A percentile compares a stretch with the other conserved stretches of the same genome.
Conservation (phyloP, 2,797 vertebrate genomes). For the Arrhamphus sclerolepis region DNA sequence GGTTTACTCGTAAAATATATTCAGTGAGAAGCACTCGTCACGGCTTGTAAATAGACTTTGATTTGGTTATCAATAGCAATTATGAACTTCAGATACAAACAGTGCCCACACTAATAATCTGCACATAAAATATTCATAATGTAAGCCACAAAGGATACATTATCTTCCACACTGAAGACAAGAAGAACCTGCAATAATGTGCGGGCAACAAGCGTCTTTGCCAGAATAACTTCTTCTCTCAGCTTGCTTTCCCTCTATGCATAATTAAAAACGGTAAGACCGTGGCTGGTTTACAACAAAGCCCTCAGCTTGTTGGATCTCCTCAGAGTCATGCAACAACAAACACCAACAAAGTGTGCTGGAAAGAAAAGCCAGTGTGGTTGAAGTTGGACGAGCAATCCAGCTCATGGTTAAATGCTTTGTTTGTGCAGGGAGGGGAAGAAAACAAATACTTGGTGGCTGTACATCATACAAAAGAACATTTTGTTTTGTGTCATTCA, state of each 20-base stretch:
- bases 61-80: neutral
- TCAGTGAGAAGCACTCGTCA: neutral
- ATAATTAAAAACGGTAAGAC: slow-evolving; percentile 9
- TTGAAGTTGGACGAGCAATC: slow-evolving; percentile 41
- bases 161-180: neutral
- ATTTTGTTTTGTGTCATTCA: slow-evolving; percentile 33
- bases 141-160: neutral
- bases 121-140: neutral
- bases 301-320: slow-evolving; percentile 5
- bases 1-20: too few species aligned
- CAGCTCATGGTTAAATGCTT: slow-evolving; percentile 32
- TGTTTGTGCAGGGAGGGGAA: slow-evolving; percentile 23
- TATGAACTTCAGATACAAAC: neutral
- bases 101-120: neutral
- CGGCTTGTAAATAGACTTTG: neutral
- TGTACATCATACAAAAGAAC: slow-evolving; percentile 33
- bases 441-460: slow-evolving; percentile 26
- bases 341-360: slow-evolving; percentile 32
- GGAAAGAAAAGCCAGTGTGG: slow-evolving; percentile 28
- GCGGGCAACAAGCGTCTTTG: neutral
- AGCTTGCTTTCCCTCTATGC: neutral
- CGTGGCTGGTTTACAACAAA: slow-evolving; percentile 18
- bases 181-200: neutral
- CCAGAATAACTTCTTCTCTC: slow-evolving; percentile 1
- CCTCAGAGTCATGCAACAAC: slow-evolving; percentile 4